Evolutionary conservation across 2,113 vertebrate genomes (phyloP).

Genomic region (Terrapene triunguis): DNA sequence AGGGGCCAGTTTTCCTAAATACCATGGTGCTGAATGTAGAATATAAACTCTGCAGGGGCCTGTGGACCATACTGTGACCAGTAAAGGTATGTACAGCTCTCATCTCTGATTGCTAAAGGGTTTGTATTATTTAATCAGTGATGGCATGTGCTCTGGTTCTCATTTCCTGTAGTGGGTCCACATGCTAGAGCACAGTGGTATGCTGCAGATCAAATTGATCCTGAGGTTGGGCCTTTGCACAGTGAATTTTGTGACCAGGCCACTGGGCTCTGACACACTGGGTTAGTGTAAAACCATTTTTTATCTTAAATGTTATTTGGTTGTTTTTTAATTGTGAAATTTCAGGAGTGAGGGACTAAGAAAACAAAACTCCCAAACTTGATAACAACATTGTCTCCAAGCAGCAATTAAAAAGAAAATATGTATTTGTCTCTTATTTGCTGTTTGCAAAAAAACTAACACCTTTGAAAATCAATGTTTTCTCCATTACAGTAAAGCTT

Average conservation of each 20-base stretch:
- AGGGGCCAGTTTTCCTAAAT: no score
- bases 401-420: background rate
- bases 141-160: background rate
- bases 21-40: background rate
- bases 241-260: background rate
- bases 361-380: background rate
- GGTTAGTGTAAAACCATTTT: constrained; percentile 5
- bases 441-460: constrained; percentile 14
- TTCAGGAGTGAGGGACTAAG: background rate
- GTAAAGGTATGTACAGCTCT: background rate
- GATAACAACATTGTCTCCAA: constrained; percentile 33
- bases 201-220: background rate
- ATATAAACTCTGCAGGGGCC: background rate
- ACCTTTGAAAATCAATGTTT: constrained; percentile 47
- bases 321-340: constrained; percentile 12
- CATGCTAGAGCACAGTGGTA: background rate
- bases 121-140: background rate
- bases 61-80: background rate
- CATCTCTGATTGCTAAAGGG: no score
- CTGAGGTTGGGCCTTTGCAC: background rate
- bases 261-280: background rate
- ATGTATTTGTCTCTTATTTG: constrained; percentile 3
- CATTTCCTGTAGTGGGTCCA: background rate
- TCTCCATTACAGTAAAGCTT: background rate
- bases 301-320: background rate